Evolutionary conservation across 2,797 vertebrate genomes (phyloP).

Genomic region (Tadarida brasiliensis): DNA sequence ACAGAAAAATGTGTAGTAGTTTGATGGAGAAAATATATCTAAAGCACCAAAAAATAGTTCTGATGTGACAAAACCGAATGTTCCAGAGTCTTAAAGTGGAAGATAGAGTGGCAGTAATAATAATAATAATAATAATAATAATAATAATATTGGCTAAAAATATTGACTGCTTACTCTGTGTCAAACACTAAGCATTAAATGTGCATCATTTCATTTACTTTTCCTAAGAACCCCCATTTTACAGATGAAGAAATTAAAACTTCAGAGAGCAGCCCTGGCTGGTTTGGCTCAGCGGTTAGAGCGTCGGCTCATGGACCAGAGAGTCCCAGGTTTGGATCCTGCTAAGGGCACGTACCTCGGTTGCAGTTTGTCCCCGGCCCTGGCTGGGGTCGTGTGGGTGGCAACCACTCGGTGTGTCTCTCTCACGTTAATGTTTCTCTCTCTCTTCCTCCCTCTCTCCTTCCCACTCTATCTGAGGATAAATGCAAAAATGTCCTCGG

Average conservation of each 20-base stretch:
- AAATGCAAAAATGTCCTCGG: too few species aligned
- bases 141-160: background rate
- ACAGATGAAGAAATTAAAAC: conserved; percentile 55
- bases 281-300: too few species aligned
- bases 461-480: too few species aligned
- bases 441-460: too few species aligned
- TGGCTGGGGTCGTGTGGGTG: too few species aligned
- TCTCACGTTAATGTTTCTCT: too few species aligned
- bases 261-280: background rate
- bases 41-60: background rate
- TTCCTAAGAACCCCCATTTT: background rate
- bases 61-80: background rate
- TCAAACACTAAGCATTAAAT: conserved; percentile 33
- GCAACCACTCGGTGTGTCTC: too few species aligned
- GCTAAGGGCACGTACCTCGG: too few species aligned
- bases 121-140: too few species aligned
- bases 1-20: background rate
- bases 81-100: background rate
- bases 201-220: background rate
- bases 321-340: too few species aligned
- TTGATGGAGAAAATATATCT: background rate
- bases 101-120: background rate
- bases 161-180: background rate
- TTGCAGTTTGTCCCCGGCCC: too few species aligned
- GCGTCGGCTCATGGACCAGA: too few species aligned